phyloP scores from a whole-genome alignment of 2,888 invertebrate genomes.

The Agrochola lota region DNA sequence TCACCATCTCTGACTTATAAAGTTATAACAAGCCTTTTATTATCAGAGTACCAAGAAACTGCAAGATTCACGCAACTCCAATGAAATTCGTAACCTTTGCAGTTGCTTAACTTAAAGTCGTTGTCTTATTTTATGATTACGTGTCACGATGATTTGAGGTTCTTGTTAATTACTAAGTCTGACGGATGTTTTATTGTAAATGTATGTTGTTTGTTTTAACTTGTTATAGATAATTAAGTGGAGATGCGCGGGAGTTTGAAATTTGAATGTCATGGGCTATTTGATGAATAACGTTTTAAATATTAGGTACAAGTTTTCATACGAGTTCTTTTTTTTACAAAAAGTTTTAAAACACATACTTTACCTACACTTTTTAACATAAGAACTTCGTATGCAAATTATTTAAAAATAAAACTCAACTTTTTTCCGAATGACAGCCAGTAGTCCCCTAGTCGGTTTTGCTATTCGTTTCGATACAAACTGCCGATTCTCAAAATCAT shows the following conservation, averaged over 20 bases:
- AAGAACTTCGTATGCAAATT: too few relatives aligned
- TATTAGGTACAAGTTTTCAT: too few relatives aligned
- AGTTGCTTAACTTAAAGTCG: conserved; percentile 9
- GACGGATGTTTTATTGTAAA: conserved; percentile 4
- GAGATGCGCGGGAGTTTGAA: not conserved
- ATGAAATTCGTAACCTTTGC: conserved; percentile 51
- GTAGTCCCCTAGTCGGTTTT: too few relatives aligned
- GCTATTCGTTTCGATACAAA: not conserved
- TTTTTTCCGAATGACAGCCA: too few relatives aligned
- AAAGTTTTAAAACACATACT: too few relatives aligned
- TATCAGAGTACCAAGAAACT: conserved; percentile 59
- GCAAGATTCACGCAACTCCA: conserved; percentile 52
- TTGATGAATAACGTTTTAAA: too few relatives aligned
- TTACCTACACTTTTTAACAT: too few relatives aligned
- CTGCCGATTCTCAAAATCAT: not conserved
- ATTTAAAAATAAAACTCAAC: too few relatives aligned
- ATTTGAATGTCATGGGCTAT: too few relatives aligned
- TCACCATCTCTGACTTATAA: conserved; percentile 37
- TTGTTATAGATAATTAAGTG: too few relatives aligned
- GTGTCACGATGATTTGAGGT: conserved; percentile 12
- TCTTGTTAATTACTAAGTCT: conserved; percentile 21
- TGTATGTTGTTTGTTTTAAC: conserved; percentile 12
- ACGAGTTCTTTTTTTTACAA: too few relatives aligned
- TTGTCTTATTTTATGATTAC: conserved; percentile 34
- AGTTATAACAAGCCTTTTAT: conserved; percentile 56